Base-by-base conservation (phyloP, 2,888 invertebrate species). In the Himalopsyche japonica region DNA sequence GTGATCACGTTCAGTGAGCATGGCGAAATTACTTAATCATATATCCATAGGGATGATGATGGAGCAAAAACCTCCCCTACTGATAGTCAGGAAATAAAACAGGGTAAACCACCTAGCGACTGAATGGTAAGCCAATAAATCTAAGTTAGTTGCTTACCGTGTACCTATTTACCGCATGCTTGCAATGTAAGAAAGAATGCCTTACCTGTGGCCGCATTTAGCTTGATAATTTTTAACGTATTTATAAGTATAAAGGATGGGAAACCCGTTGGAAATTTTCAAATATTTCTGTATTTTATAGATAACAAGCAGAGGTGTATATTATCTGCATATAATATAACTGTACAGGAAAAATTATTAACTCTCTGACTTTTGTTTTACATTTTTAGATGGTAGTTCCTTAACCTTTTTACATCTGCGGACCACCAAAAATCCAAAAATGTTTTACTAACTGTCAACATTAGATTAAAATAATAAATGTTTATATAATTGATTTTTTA, bases 111-210 rank as follows among this genome's bases (percentile, higher is more conserved):
- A 57, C 57, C 57, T 24, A 20, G 57, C 20, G 57, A 7, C 20
- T 20, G 57, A 57, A 57, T 57, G 18, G 57, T 15, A 43, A 57
- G 20, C 57, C 81, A 79, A 84, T 84, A 84, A 84, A 84, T 84
- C 81, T 47, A 70, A 76, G 78, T 84, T 84, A 81, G 84, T 81
- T 20, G 3, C 15, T 15, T 43, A 43, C 43, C 15, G 15, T 4
- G 43, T 43, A 57, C 20, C 57, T 10, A 57, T 57, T 57, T 57
- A 57, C 24, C 24, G 24, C 57, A n/a, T 57, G 3, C 57, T 57
- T 24, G 7, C 57, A 1, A 3, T 20, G 1, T 20, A 57, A 57
- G 57, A 20, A 20, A 24, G 24, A 20, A 57, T 57, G 57, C 57
- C 24, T 57, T 57, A 57, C 57, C 57, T 57, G 57, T 24, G 20